Percentiles rank a stretch among this genome's conserved stretches.
These are phyloP conservation scores for Scatophagus argus DNA, from an alignment of 2,113 vertebrate genomes.

Conservation along the genomic window DNA sequence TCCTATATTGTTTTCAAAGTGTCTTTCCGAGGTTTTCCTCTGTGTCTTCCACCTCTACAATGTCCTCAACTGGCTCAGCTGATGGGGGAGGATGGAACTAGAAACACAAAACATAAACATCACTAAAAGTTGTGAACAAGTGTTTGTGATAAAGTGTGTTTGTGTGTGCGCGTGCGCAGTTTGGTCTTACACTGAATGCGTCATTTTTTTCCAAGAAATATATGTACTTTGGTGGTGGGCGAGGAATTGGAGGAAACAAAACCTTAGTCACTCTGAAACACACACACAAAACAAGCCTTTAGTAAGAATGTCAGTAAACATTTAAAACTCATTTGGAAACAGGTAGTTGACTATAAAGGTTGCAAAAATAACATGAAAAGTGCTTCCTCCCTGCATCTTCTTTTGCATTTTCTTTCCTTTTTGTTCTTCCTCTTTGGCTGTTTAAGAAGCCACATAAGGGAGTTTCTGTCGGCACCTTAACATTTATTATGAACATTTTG, in stretches of 20 bases:
- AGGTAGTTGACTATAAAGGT: background rate
- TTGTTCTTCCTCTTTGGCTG: background rate
- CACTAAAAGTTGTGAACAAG: background rate
- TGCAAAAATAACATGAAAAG: background rate
- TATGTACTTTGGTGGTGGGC: constrained; percentile 64
- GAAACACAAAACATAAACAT: background rate
- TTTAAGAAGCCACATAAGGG: background rate
- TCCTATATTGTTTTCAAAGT: background rate
- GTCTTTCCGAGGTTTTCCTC: constrained; percentile 6
- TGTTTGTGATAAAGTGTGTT: background rate
- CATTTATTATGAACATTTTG: background rate
- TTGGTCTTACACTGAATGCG: constrained; percentile 43
- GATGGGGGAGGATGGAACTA: constrained; percentile 26
- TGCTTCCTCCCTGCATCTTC: background rate
- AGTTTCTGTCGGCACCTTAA: background rate
- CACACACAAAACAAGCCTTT: background rate
- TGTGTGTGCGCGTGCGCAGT: too few species aligned
- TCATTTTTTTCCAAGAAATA: constrained; percentile 62
- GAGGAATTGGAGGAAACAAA: constrained; percentile 74
- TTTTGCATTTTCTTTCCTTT: background rate
- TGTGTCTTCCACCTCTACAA: constrained; percentile 62
- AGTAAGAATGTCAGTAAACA: background rate
- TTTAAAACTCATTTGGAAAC: background rate
- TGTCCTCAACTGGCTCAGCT: constrained; percentile 58
- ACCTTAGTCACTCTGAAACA: constrained; percentile 63